Conservation (phyloP, 1,140 invertebrate genomes). For the Thaumetopoea pityocampa region DNA sequence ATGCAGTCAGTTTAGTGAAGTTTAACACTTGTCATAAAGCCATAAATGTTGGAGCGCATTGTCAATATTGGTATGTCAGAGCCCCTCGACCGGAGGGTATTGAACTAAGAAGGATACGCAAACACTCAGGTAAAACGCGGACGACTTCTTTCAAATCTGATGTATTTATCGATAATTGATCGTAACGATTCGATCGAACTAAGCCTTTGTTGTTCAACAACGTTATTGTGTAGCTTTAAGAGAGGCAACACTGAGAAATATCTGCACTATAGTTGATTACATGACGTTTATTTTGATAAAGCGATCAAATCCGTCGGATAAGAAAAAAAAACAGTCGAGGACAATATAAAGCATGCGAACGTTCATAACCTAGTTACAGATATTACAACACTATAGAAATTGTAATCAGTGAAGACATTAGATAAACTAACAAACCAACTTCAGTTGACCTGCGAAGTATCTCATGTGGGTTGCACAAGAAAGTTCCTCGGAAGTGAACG, state of each 20-base stretch:
- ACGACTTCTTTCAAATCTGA: constrained; percentile 11
- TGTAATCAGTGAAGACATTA: constrained; percentile 29
- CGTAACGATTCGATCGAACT: too few relatives aligned
- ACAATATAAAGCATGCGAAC: constrained; percentile 20
- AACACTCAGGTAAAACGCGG: constrained; percentile 26
- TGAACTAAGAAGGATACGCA: constrained; percentile 25
- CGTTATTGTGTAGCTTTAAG: too few relatives aligned
- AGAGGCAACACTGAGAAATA: too few relatives aligned
- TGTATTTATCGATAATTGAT: constrained; percentile 11
- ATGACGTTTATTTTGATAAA: too few relatives aligned
- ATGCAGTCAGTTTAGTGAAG: too few relatives aligned
- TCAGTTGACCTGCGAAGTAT: constrained; percentile 33
- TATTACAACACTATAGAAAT: constrained; percentile 26
- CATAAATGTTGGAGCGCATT: constrained; percentile 31
- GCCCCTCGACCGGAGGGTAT: constrained; percentile 23
- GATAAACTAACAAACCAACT: constrained; percentile 25
- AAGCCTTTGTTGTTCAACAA: too few relatives aligned
- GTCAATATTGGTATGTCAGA: constrained; percentile 30
- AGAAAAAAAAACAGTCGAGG: constrained; percentile 12
- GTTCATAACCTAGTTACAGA: constrained; percentile 18
- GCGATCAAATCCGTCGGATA: constrained; percentile 2
- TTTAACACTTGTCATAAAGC: constrained; percentile 20
- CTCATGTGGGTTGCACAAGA: constrained; percentile 40
- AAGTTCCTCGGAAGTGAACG: constrained; percentile 49
- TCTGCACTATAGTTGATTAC: too few relatives aligned